A percentile compares a stretch with the other conserved stretches of the same genome.
These are phyloP conservation scores for Heterodera schachtii DNA, from an alignment of 1,140 invertebrate species.

Conservation along the genomic window DNA sequence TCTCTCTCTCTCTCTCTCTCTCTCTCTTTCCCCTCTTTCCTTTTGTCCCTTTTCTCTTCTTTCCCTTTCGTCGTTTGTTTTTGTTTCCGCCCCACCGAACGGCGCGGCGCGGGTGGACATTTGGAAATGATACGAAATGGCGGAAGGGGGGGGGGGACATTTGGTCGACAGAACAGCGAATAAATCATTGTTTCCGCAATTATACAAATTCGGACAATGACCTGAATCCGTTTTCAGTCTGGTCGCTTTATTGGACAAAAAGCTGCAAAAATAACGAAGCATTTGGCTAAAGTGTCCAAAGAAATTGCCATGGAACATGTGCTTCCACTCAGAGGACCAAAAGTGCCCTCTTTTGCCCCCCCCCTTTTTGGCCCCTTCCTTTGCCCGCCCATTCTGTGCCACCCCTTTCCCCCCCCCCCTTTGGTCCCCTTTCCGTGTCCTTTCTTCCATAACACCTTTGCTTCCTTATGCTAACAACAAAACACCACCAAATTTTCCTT, in stretches of 20 bases:
- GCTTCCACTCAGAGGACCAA: too few species aligned
- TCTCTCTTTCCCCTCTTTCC: neutral
- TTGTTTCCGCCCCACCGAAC: slow-evolving; percentile 17
- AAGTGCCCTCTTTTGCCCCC: neutral
- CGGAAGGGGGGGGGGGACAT: neutral
- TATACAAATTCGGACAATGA: too few species aligned
- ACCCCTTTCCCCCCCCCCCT: neutral
- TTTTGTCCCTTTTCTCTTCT: neutral
- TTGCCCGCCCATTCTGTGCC: neutral
- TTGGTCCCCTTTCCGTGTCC: neutral
- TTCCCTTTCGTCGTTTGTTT: neutral
- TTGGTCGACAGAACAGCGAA: neutral
- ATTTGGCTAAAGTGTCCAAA: too few species aligned
- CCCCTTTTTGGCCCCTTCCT: neutral
- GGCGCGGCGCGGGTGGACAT: neutral
- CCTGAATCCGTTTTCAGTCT: too few species aligned
- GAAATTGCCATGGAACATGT: too few species aligned
- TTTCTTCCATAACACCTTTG: neutral
- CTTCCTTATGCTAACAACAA: neutral
- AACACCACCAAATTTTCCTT: neutral
- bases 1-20: too few species aligned
- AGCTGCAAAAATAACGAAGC: too few species aligned
- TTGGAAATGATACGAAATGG: neutral
- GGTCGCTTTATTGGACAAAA: too few species aligned
- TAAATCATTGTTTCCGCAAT: neutral